Conservation (phyloP, 2,113 vertebrate genomes). For the Dryoscopus gambensis region DNA sequence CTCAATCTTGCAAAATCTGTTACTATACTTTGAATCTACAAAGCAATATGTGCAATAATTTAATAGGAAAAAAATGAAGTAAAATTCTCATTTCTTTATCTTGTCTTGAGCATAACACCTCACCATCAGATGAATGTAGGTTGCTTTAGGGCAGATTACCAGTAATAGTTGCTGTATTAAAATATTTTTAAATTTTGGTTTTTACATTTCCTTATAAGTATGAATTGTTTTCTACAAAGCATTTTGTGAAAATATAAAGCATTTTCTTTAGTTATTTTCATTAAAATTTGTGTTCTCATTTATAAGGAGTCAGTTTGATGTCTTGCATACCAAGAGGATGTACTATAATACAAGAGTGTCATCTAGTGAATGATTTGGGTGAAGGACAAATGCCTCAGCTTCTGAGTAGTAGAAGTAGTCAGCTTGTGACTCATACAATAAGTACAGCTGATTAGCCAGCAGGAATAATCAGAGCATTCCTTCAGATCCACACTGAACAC, state of each 20-base stretch:
- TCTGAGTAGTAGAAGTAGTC: too few relatives aligned
- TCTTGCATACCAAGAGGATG: background rate
- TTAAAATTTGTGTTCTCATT: background rate
- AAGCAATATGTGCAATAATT: background rate
- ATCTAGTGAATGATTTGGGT: constrained; percentile 62
- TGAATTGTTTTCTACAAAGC: background rate
- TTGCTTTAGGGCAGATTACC: background rate
- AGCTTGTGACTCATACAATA: background rate
- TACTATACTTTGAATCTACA: background rate
- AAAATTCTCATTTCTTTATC: background rate
- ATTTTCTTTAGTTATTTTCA: background rate
- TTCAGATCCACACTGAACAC: background rate
- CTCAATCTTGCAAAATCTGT: background rate
- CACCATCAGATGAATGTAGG: background rate
- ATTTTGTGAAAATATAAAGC: background rate
- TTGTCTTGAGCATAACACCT: background rate
- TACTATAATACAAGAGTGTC: constrained; percentile 54
- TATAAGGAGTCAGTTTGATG: background rate
- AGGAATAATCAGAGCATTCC: background rate
- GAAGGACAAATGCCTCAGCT: background rate
- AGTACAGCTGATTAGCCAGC: background rate
- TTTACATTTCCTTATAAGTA: background rate
- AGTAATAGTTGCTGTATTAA: background rate
- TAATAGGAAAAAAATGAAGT: background rate
- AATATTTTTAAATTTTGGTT: background rate